Evolutionary conservation across 2,888 invertebrate genomes (phyloP).

Genomic region (Caprella mutica): DNA sequence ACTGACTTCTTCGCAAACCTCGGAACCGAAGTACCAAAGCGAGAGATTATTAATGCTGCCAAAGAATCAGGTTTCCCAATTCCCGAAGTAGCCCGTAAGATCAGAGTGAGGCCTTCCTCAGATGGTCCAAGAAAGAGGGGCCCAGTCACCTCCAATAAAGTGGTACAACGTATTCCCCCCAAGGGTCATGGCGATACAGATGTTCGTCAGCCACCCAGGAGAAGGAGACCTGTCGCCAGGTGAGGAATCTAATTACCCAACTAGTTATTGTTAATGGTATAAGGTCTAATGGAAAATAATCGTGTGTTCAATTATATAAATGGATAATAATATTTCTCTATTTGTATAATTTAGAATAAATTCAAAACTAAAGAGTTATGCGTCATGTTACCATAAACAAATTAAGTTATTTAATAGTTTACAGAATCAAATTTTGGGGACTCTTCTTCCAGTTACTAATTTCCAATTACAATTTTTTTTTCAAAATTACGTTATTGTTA

Average conservation of each 20-base stretch:
- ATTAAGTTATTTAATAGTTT: too few relatives aligned
- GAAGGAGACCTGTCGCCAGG: neutral
- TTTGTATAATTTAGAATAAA: too few relatives aligned
- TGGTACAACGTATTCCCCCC: too few relatives aligned
- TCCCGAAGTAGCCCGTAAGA: slow-evolving; percentile 8
- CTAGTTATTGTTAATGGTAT: neutral
- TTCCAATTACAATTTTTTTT: neutral
- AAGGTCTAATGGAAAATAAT: too few relatives aligned
- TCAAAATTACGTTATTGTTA: neutral
- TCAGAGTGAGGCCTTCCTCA: slow-evolving; percentile 4
- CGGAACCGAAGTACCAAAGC: slow-evolving; percentile 8
- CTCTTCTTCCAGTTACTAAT: too few relatives aligned
- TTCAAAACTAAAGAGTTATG: too few relatives aligned
- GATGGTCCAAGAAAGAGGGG: neutral
- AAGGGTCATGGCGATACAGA: neutral
- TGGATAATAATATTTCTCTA: too few relatives aligned
- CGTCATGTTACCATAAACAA: too few relatives aligned
- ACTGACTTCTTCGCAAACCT: slow-evolving; percentile 21
- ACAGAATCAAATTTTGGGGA: too few relatives aligned
- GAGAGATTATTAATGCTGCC: slow-evolving; percentile 24
- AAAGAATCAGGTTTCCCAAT: slow-evolving; percentile 21
- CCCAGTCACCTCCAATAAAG: neutral
- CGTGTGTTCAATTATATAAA: too few relatives aligned
- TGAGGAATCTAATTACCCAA: neutral
- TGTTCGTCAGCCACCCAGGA: neutral